These are phyloP conservation scores for Sebastes fasciatus DNA, from an alignment of 2,113 vertebrate genomes.

Conservation along the genomic window DNA sequence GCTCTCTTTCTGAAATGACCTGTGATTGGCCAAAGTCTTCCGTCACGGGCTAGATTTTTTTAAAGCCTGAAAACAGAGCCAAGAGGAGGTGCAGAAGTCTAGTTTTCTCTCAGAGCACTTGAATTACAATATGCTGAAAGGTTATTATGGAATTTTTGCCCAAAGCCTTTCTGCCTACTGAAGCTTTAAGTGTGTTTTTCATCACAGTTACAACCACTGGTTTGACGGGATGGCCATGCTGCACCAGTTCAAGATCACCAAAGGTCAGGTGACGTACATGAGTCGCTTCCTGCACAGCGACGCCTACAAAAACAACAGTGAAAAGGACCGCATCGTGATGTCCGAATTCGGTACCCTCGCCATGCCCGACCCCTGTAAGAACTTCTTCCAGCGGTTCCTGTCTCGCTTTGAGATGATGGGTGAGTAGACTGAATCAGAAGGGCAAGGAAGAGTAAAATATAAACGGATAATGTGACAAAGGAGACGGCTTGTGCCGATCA, in stretches of 20 bases:
- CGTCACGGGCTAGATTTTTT: too few species aligned
- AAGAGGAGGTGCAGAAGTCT: too few species aligned
- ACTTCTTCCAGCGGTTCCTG: slow-evolving; percentile 91
- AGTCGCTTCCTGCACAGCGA: slow-evolving; percentile 92
- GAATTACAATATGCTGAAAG: too few species aligned
- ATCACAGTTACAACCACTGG: slow-evolving; percentile 92
- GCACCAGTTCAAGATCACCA: slow-evolving; percentile 90
- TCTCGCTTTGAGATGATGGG: slow-evolving; percentile 88
- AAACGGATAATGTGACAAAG: not conserved
- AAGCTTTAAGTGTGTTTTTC: not conserved
- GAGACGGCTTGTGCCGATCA: not conserved
- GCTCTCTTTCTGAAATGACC: too few species aligned
- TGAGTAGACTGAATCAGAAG: slow-evolving; percentile 70
- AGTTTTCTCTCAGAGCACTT: too few species aligned
- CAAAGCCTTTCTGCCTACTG: too few species aligned
- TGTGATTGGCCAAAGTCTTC: too few species aligned
- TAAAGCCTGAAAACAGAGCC: too few species aligned
- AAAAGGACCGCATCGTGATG: slow-evolving; percentile 87
- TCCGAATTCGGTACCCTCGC: slow-evolving; percentile 94
- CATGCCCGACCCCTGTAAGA: slow-evolving; percentile 94
- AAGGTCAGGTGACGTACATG: slow-evolving; percentile 88
- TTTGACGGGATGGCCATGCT: slow-evolving; percentile 97
- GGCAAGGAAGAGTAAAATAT: too few species aligned
- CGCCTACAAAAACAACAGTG: slow-evolving; percentile 86
- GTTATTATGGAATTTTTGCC: too few species aligned